Percentiles rank a stretch among this genome's conserved stretches.
Evolutionary conservation across 1,140 invertebrate species (phyloP).

Genomic region (Psix sp.): DNA sequence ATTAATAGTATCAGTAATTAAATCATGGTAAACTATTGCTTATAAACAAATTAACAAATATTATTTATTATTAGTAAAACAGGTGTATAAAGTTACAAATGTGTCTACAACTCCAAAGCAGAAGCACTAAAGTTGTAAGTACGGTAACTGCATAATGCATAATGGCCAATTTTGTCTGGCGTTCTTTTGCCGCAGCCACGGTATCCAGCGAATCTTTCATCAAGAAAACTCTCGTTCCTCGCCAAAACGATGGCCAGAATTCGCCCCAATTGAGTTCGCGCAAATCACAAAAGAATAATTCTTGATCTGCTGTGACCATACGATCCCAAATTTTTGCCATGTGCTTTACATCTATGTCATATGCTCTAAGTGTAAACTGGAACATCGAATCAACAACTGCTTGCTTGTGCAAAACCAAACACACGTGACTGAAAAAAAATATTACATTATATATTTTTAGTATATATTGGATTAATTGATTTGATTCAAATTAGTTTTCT

Average conservation of each 20-base stretch:
- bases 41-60: background rate
- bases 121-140: conserved; percentile 4
- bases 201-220: conserved; percentile 75
- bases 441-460: no score
- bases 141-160: conserved; percentile 22
- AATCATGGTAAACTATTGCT: no score
- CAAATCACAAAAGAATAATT: conserved; percentile 80
- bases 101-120: conserved; percentile 27
- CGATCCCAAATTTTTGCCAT: conserved; percentile 73
- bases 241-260: conserved; percentile 76
- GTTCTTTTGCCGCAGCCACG: conserved; percentile 63
- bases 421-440: conserved; percentile 10
- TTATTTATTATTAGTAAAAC: conserved; percentile 23
- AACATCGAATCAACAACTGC: background rate
- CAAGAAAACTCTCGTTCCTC: conserved; percentile 77
- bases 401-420: background rate
- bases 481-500: no score
- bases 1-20: no score
- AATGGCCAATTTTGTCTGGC: conserved; percentile 9
- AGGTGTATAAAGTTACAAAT: conserved; percentile 1
- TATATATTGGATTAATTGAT: no score
- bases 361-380: conserved; percentile 76
- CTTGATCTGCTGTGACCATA: conserved; percentile 78
- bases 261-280: conserved; percentile 78
- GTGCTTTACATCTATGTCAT: conserved; percentile 78